A percentile compares a stretch with the other conserved stretches of the same genome.
Evolutionary conservation across 2,113 vertebrate species (phyloP).

Genomic region (Sprattus sprattus): DNA sequence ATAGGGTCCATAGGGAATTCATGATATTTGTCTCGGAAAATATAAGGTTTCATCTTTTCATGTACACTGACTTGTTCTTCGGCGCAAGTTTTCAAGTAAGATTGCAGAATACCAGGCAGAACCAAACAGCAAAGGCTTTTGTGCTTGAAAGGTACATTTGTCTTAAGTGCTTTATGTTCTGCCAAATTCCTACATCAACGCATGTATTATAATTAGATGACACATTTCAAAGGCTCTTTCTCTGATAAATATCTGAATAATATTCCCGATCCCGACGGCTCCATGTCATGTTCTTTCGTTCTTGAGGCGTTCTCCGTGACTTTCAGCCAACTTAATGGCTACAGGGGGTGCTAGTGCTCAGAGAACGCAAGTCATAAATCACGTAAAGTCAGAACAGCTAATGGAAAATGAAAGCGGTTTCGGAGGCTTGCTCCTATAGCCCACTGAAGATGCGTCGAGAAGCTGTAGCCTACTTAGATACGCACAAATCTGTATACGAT

Average conservation of each 20-base stretch:
- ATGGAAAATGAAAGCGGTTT: not conserved
- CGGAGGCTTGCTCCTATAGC: not conserved
- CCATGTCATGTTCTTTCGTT: not conserved
- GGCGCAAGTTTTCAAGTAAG: not conserved
- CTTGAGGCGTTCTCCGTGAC: not conserved
- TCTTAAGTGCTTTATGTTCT: not conserved
- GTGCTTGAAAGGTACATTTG: not conserved
- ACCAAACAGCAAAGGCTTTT: not conserved
- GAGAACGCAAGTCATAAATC: constrained; percentile 18
- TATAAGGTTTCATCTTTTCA: not conserved
- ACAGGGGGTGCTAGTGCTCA: constrained; percentile 44
- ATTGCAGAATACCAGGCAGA: not conserved
- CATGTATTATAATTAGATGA: not conserved
- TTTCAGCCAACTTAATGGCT: constrained; percentile 17
- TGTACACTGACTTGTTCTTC: not conserved
- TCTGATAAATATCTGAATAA: not conserved
- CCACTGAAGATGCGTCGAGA: not conserved
- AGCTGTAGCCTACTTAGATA: not conserved
- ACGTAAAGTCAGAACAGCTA: not conserved
- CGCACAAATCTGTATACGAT: not conserved
- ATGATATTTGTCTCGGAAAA: not conserved
- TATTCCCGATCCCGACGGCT: not conserved
- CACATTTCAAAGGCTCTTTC: not conserved
- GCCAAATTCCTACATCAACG: not conserved
- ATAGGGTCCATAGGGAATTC: not conserved